Conservation (phyloP, 2,797 vertebrate species). For the Sebastes oblongus region DNA sequence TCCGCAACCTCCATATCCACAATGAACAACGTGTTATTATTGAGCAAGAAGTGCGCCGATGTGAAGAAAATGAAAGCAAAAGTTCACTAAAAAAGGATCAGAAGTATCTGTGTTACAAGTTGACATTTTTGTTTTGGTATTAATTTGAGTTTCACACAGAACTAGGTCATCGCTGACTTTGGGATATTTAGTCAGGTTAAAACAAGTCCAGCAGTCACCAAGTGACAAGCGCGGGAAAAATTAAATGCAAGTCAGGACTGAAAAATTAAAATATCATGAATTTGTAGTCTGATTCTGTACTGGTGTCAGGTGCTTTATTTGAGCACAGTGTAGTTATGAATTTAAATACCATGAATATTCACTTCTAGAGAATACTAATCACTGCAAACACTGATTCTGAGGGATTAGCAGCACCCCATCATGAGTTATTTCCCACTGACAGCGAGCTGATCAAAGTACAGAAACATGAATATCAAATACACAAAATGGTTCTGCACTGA, state of each 20-base stretch:
- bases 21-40: not conserved
- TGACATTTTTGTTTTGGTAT: not conserved
- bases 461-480: conserved; percentile 35
- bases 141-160: not conserved
- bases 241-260: not conserved
- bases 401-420: conserved; percentile 33
- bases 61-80: not conserved
- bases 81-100: not conserved
- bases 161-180: conserved; percentile 5
- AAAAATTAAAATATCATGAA: conserved; percentile 4
- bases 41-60: not conserved
- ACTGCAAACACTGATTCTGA: conserved; percentile 36
- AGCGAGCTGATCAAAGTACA: conserved; percentile 43
- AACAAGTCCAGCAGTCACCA: conserved; percentile 27
- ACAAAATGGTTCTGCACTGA: not conserved
- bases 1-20: not conserved
- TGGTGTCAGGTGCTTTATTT: conserved; percentile 43
- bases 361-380: conserved; percentile 46
- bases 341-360: conserved; percentile 60
- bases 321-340: conserved; percentile 25
- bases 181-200: conserved; percentile 35
- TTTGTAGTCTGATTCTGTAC: conserved; percentile 17
- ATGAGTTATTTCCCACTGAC: conserved; percentile 39
- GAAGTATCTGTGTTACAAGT: not conserved
- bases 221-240: conserved; percentile 2